These are phyloP conservation scores for Ptilorrhoa leucosticta DNA, from an alignment of 2,113 vertebrate genomes.

Conservation along the genomic window DNA sequence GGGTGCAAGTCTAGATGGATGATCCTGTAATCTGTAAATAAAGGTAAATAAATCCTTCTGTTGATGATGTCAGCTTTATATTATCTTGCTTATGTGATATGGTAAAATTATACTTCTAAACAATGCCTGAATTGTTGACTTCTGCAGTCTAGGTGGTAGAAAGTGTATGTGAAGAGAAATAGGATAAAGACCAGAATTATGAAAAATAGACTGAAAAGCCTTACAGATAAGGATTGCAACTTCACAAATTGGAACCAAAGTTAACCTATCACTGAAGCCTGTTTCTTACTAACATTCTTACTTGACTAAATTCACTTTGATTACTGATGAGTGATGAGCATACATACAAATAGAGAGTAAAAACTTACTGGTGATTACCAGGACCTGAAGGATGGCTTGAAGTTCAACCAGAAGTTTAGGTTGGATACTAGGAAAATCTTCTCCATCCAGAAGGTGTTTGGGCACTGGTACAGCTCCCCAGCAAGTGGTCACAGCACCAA, in stretches of 20 bases:
- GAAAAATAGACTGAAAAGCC: background rate
- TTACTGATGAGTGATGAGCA: background rate
- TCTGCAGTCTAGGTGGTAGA: background rate
- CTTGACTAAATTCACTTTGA: background rate
- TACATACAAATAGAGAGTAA: background rate
- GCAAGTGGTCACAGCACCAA: background rate
- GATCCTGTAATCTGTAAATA: background rate
- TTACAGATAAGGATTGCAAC: background rate
- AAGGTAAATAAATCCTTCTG: background rate
- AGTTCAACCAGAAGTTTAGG: background rate
- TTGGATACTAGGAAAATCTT: background rate
- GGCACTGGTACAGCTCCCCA: too few relatives aligned
- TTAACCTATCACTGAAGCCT: background rate
- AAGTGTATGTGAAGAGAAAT: background rate
- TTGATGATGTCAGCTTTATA: background rate
- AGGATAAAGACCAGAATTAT: background rate
- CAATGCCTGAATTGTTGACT: background rate
- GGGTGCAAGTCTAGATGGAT: background rate
- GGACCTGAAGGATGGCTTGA: background rate
- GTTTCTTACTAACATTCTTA: background rate
- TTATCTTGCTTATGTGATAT: background rate
- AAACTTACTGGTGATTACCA: background rate
- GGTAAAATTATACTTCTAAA: background rate
- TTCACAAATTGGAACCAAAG: background rate
- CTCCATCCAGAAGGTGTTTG: background rate